A percentile compares a stretch with the other conserved stretches of the same genome.
Conservation (phyloP, 1,140 invertebrate species). For the Lerema accius region DNA sequence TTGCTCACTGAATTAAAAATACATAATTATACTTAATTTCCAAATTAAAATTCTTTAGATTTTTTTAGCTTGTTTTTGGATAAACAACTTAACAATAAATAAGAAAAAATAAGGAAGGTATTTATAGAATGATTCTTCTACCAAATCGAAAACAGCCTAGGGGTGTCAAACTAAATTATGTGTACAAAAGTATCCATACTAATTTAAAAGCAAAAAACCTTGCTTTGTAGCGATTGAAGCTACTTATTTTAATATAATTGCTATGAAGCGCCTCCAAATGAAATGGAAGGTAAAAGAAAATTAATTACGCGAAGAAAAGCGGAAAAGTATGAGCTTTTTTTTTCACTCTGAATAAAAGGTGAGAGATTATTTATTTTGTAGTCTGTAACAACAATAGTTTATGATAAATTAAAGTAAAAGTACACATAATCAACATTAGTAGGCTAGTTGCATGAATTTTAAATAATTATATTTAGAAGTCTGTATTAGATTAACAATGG, state of each 20-base stretch:
- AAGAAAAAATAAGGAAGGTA: no score
- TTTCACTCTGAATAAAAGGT: slow-evolving; percentile 29
- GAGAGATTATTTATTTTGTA: slow-evolving; percentile 17
- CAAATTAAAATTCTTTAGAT: no score
- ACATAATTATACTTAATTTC: no score
- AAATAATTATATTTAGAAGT: no score
- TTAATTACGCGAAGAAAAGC: slow-evolving; percentile 29
- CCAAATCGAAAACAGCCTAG: background rate
- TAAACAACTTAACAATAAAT: no score
- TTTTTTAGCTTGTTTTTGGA: no score
- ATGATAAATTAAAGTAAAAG: slow-evolving; percentile 25
- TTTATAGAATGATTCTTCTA: no score
- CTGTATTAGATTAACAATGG: no score
- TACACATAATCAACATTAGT: no score
- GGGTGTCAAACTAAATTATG: background rate
- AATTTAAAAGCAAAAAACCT: slow-evolving; percentile 7
- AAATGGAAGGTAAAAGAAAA: slow-evolving; percentile 34
- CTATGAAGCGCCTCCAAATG: slow-evolving; percentile 26
- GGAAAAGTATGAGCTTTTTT: slow-evolving; percentile 30
- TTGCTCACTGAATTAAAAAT: no score
- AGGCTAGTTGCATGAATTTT: no score
- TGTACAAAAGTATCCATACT: background rate
- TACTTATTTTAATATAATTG: slow-evolving; percentile 23
- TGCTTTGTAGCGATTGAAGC: slow-evolving; percentile 22
- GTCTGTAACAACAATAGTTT: slow-evolving; percentile 25